phyloP scores from a whole-genome alignment of 2,888 invertebrate genomes.

The Drosophila nr. fundita region DNA sequence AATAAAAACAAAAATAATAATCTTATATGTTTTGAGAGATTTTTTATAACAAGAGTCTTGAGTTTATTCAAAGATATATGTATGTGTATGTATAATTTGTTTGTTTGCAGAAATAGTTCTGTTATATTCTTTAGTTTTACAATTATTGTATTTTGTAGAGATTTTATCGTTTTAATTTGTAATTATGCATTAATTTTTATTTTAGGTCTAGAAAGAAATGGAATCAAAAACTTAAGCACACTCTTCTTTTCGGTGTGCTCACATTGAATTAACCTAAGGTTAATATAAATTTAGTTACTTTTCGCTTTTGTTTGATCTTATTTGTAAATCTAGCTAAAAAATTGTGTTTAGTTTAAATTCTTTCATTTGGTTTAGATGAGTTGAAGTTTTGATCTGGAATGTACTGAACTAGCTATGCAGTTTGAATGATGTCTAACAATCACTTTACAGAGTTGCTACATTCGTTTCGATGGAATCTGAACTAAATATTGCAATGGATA shows the following conservation, averaged over 20 bases:
- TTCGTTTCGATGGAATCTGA: slow-evolving; percentile 9
- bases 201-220: slow-evolving; percentile 71
- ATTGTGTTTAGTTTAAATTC: slow-evolving; percentile 65
- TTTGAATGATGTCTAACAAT: slow-evolving; percentile 33
- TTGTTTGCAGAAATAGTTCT: slow-evolving; percentile 72
- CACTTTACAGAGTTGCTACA: slow-evolving; percentile 35
- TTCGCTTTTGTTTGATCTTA: slow-evolving; percentile 19
- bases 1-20: slow-evolving; percentile 8
- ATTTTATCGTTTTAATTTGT: slow-evolving; percentile 37
- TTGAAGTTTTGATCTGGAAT: slow-evolving; percentile 46
- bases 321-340: slow-evolving; percentile 78
- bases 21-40: slow-evolving; percentile 20
- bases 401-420: slow-evolving; percentile 2
- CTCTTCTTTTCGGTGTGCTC: slow-evolving; percentile 33
- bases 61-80: slow-evolving; percentile 78
- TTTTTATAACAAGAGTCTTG: slow-evolving; percentile 82
- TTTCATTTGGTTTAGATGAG: slow-evolving; percentile 55
- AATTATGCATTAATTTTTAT: slow-evolving; percentile 34
- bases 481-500: background rate
- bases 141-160: slow-evolving; percentile 76
- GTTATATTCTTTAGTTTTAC: slow-evolving; percentile 63
- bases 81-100: slow-evolving; percentile 69
- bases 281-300: slow-evolving; percentile 23
- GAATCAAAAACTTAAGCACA: slow-evolving; percentile 72
- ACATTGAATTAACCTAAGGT: slow-evolving; percentile 46